These are phyloP conservation scores for Gambusia yucatana DNA, from an alignment of 2,797 vertebrate genomes.

Conservation along the genomic window DNA sequence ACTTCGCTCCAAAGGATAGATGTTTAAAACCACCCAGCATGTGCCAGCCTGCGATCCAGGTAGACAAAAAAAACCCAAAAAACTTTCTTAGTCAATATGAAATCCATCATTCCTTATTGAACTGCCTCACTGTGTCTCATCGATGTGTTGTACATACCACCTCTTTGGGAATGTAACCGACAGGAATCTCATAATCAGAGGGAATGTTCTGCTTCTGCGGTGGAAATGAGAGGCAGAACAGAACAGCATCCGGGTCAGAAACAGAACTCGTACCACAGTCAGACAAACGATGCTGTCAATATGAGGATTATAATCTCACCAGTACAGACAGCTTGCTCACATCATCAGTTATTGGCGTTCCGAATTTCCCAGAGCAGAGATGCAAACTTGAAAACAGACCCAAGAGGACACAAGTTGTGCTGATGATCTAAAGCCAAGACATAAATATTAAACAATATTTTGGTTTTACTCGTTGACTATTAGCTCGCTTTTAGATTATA, in stretches of 20 bases:
- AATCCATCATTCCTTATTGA: background rate
- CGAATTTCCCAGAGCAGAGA: conserved; percentile 76
- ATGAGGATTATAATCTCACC: conserved; percentile 63
- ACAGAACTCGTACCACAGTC: background rate
- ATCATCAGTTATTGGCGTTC: conserved; percentile 79
- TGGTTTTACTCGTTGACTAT: background rate
- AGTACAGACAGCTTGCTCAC: conserved; percentile 78
- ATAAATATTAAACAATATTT: background rate
- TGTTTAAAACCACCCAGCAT: conserved; percentile 84
- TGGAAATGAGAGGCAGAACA: conserved; percentile 11
- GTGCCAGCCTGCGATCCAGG: conserved; percentile 68
- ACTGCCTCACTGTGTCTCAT: background rate
- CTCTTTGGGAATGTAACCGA: conserved; percentile 82
- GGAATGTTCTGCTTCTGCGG: conserved; percentile 84
- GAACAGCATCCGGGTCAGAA: background rate
- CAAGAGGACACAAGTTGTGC: conserved; percentile 79
- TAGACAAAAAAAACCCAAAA: background rate
- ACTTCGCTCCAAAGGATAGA: conserved; percentile 83
- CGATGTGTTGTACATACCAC: conserved; percentile 72
- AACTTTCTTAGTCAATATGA: background rate
- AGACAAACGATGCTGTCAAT: background rate
- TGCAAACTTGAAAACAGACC: conserved; percentile 74
- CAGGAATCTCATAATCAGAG: conserved; percentile 83
- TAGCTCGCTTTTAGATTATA: background rate
- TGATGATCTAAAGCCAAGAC: conserved; percentile 71